Percentiles rank a stretch among this genome's conserved stretches.
Evolutionary conservation across 53 echinoderm and acorn worm genomes (phyloP).

Genomic region (Zoroaster sp.): DNA sequence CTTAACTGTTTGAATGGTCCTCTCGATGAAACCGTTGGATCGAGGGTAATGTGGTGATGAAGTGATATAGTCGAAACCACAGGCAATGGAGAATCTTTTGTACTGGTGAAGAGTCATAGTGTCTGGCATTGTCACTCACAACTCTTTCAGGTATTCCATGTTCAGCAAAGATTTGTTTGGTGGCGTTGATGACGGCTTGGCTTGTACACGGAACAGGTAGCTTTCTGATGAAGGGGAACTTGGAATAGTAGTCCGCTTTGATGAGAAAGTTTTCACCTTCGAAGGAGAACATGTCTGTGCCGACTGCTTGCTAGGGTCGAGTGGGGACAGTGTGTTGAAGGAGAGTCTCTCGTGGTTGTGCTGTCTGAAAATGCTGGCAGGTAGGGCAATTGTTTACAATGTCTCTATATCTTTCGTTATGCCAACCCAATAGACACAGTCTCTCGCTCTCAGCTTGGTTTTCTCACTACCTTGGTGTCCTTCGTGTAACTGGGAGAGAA

Average conservation of each 20-base stretch:
- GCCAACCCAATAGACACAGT: background rate
- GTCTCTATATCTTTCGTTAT: background rate
- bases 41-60: constrained; percentile 55
- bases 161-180: constrained; percentile 58
- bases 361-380: background rate
- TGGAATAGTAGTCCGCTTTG: constrained; percentile 65
- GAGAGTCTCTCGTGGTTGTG: too few species aligned
- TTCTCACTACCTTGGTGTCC: background rate
- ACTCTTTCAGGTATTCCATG: constrained; percentile 62
- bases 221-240: constrained; percentile 53
- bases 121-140: constrained; percentile 57
- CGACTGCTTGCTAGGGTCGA: background rate
- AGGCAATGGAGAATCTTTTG: constrained; percentile 8
- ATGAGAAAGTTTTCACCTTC: background rate
- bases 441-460: background rate
- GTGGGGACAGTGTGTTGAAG: background rate
- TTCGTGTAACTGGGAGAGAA: background rate
- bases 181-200: constrained; percentile 12
- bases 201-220: constrained; percentile 53
- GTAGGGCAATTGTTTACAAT: background rate
- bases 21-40: constrained; percentile 48
- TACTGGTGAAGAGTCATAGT: too few species aligned
- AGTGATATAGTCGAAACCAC: constrained; percentile 30
- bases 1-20: constrained; percentile 56
- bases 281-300: background rate